These are phyloP conservation scores for Scylla paramamosain DNA, from an alignment of 1,140 invertebrate species.

Conservation along the genomic window DNA sequence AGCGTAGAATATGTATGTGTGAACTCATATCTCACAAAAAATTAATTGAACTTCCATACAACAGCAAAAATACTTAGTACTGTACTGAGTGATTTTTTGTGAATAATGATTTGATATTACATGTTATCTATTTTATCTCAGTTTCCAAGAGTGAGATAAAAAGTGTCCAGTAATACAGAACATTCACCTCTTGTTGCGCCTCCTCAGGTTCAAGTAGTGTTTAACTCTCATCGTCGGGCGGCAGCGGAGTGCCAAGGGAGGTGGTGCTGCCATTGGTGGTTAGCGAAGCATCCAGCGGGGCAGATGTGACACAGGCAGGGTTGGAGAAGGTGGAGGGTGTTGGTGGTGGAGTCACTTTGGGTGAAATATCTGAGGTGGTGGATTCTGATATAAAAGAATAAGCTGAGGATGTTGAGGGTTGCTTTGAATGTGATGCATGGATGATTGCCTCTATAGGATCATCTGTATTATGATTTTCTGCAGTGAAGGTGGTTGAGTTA, in stretches of 20 bases:
- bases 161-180: not conserved
- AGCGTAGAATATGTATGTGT: not conserved
- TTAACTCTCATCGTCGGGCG: slow-evolving; percentile 43
- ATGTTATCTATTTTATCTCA: not conserved
- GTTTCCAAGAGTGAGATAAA: not conserved
- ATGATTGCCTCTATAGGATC: slow-evolving; percentile 40
- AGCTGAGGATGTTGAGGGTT: slow-evolving; percentile 57
- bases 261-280: slow-evolving; percentile 63
- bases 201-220: not conserved
- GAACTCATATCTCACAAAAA: not conserved
- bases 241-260: slow-evolving; percentile 65
- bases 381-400: slow-evolving; percentile 47
- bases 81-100: not conserved
- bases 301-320: slow-evolving; percentile 64
- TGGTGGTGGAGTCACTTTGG: slow-evolving; percentile 65
- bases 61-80: not conserved
- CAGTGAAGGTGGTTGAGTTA: slow-evolving; percentile 69
- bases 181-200: not conserved
- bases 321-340: slow-evolving; percentile 68
- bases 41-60: not conserved
- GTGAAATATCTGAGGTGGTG: slow-evolving; percentile 47
- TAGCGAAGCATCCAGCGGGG: slow-evolving; percentile 54
- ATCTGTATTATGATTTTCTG: slow-evolving; percentile 47
- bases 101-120: not conserved
- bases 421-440: slow-evolving; percentile 52